Conservation (phyloP, 1,140 invertebrate genomes). For the Calephelis virginiensis region DNA sequence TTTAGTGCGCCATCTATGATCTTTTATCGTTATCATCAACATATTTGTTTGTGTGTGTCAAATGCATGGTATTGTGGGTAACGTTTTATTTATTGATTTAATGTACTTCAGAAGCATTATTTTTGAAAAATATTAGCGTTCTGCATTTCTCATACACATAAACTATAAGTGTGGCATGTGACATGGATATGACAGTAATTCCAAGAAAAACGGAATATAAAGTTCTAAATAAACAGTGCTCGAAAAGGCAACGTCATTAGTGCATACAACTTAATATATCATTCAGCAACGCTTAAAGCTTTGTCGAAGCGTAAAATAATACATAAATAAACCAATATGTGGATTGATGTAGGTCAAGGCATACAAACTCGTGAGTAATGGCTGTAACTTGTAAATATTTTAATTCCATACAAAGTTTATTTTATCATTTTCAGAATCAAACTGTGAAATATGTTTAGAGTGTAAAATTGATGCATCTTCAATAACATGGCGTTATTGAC, state of each 20-base stretch:
- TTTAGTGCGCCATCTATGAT: too few species aligned
- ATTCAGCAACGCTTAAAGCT: slow-evolving; percentile 18
- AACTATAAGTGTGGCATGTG: too few species aligned
- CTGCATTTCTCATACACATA: too few species aligned
- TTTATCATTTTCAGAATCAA: slow-evolving; percentile 11
- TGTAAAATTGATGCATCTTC: not conserved
- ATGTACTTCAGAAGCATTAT: too few species aligned
- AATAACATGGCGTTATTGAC: slow-evolving; percentile 3
- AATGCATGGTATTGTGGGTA: too few species aligned
- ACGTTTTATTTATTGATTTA: too few species aligned
- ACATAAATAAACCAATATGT: slow-evolving; percentile 35
- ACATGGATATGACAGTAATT: too few species aligned
- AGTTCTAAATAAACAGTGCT: not conserved
- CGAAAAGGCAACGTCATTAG: not conserved
- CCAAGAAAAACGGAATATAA: too few species aligned
- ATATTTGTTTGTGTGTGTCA: too few species aligned
- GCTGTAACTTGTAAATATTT: slow-evolving; percentile 26
- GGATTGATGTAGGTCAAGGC: slow-evolving; percentile 46
- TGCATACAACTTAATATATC: not conserved
- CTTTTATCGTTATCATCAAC: too few species aligned
- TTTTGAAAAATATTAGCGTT: too few species aligned
- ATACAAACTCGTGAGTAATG: slow-evolving; percentile 41
- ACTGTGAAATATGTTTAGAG: not conserved
- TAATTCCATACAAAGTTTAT: slow-evolving; percentile 17
- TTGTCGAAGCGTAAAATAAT: slow-evolving; percentile 40